These are phyloP conservation scores for Asbolus verrucosus DNA, from an alignment of 1,140 invertebrate species.

Conservation along the genomic window DNA sequence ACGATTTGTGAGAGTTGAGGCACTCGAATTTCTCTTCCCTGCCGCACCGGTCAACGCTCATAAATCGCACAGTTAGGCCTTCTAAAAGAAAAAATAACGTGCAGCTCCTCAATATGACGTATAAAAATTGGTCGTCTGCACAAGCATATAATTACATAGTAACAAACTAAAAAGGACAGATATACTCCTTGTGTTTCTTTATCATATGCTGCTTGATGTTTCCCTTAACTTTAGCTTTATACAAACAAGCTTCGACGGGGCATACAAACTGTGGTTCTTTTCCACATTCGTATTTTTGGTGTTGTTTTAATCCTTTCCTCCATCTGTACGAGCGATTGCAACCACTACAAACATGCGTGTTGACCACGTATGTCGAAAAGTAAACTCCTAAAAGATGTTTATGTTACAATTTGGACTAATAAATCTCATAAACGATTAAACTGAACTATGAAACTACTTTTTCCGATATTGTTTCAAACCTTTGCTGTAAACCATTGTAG, in stretches of 20 bases:
- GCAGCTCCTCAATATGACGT: background rate
- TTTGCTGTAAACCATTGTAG: too few relatives aligned
- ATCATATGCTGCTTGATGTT: conserved; percentile 52
- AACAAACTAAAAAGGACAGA: conserved; percentile 2
- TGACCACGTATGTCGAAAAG: background rate
- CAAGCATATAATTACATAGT: too few relatives aligned
- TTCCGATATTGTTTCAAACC: background rate
- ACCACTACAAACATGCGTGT: conserved; percentile 40
- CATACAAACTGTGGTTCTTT: conserved; percentile 75
- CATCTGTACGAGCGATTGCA: conserved; percentile 52
- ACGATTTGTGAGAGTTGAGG: too few relatives aligned
- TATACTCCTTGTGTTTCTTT: conserved; percentile 42
- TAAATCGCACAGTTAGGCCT: too few relatives aligned
- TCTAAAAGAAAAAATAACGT: too few relatives aligned
- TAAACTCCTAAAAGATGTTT: conserved; percentile 10
- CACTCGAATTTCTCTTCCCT: too few relatives aligned
- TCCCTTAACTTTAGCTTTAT: conserved; percentile 52
- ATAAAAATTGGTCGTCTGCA: too few relatives aligned
- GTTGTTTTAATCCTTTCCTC: conserved; percentile 64
- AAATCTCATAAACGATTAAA: background rate
- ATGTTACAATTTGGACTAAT: background rate
- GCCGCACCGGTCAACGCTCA: too few relatives aligned
- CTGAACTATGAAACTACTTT: background rate
- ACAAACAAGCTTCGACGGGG: conserved; percentile 64
- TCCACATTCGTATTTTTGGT: conserved; percentile 61